Conservation (phyloP, 2,113 vertebrate species). For the Varanus salvator region DNA sequence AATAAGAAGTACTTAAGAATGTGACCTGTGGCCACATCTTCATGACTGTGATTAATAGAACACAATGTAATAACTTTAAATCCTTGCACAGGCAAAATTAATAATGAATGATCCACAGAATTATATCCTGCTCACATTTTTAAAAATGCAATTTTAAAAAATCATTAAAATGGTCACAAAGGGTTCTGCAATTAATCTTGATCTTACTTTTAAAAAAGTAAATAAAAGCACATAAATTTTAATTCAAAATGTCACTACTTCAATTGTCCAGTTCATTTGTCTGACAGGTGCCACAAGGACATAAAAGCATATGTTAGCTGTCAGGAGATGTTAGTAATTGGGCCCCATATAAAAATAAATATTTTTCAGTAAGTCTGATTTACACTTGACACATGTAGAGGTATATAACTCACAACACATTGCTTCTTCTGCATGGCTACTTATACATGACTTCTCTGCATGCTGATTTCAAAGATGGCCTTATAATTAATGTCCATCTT, state of each 20-base stretch:
- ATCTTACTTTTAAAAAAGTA: background rate
- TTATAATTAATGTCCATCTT: background rate
- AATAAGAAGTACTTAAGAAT: background rate
- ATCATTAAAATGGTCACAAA: constrained; percentile 5
- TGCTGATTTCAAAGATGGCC: background rate
- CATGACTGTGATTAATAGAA: constrained; percentile 21
- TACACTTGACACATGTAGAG: background rate
- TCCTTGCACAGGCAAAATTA: background rate
- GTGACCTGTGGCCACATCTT: background rate
- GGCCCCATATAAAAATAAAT: too few species aligned
- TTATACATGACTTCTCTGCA: background rate
- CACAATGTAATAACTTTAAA: constrained; percentile 4
- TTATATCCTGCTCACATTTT: constrained; percentile 14
- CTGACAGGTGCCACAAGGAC: background rate
- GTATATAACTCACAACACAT: background rate
- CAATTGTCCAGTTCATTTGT: background rate
- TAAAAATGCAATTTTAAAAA: background rate
- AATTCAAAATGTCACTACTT: background rate
- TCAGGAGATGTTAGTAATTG: too few species aligned
- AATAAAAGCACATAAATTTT: background rate
- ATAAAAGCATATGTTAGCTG: background rate
- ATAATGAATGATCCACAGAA: constrained; percentile 15
- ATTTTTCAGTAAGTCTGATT: background rate
- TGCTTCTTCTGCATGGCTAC: background rate
- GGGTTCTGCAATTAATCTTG: background rate